Percentiles rank a stretch among this genome's conserved stretches.
Conservation (phyloP, 2,888 invertebrate genomes). For the Brenthis ino region DNA sequence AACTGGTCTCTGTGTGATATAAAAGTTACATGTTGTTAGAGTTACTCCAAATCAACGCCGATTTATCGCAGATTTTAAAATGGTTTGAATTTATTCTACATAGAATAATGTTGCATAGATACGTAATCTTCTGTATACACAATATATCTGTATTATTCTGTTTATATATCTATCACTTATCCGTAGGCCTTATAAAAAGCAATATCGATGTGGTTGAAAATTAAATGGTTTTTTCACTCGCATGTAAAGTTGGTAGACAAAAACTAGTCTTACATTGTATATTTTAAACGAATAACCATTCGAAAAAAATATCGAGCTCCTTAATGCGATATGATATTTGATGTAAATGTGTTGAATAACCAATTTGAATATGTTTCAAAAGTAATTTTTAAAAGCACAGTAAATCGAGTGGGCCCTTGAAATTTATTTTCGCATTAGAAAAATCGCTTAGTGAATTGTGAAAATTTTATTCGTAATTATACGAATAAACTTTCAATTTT, state of each 20-base stretch:
- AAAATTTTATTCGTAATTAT: not conserved
- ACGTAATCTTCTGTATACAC: too few species aligned
- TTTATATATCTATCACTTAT: too few species aligned
- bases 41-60: not conserved
- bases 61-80: not conserved
- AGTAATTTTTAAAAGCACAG: conserved; percentile 9
- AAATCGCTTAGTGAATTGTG: conserved; percentile 1
- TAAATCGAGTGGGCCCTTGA: conserved; percentile 8
- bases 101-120: too few species aligned
- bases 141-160: too few species aligned
- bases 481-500: too few species aligned
- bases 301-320: too few species aligned
- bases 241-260: too few species aligned
- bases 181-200: not conserved
- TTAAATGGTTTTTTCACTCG: not conserved
- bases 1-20: not conserved
- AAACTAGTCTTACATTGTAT: too few species aligned
- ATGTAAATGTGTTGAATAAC: conserved; percentile 4
- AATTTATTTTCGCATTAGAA: conserved; percentile 8
- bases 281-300: too few species aligned
- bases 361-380: conserved; percentile 14
- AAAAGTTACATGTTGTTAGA: not conserved
- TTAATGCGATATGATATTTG: conserved; percentile 7
- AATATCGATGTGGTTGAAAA: not conserved
- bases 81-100: not conserved